Percentiles rank a stretch among this genome's conserved stretches.
phyloP scores from a whole-genome alignment of 2,797 vertebrate genomes.

The Cossypha niveicapilla region DNA sequence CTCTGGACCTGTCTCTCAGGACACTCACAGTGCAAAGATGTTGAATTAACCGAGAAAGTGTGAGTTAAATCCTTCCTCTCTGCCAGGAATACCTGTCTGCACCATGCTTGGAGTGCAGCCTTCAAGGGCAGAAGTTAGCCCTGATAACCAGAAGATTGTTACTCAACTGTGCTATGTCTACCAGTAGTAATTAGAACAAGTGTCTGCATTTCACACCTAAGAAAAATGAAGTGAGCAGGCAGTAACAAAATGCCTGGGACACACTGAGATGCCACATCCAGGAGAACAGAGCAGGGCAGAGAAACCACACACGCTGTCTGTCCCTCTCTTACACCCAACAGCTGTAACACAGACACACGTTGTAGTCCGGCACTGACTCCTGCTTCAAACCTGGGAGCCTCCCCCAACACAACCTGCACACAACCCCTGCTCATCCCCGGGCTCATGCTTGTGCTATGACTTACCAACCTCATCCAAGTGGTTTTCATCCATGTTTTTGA shows the following conservation, averaged over 20 bases:
- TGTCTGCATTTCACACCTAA: background rate
- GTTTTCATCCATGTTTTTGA: background rate
- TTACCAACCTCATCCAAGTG: background rate
- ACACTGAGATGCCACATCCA: rapidly evolving
- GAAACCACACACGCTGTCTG: background rate
- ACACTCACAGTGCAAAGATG: background rate
- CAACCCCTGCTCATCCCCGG: background rate
- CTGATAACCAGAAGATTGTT: background rate
- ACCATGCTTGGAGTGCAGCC: background rate
- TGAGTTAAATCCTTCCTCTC: background rate
- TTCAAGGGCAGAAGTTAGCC: background rate
- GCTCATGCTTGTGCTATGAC: background rate
- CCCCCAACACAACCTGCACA: background rate
- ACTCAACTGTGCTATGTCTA: background rate
- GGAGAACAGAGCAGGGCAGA: background rate
- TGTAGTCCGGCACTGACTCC: background rate
- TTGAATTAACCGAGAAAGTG: background rate
- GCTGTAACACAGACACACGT: background rate
- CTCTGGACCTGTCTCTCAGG: background rate
- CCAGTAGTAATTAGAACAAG: background rate
- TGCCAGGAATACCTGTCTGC: background rate
- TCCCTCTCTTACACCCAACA: background rate
- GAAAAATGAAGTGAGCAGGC: background rate
- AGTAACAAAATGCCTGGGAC: background rate
- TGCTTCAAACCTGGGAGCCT: background rate